Evolutionary conservation across 2,888 invertebrate genomes (phyloP), one percentile per base, ranked within the genome.

Genomic region (Ennomos fuscantarius): DNA sequence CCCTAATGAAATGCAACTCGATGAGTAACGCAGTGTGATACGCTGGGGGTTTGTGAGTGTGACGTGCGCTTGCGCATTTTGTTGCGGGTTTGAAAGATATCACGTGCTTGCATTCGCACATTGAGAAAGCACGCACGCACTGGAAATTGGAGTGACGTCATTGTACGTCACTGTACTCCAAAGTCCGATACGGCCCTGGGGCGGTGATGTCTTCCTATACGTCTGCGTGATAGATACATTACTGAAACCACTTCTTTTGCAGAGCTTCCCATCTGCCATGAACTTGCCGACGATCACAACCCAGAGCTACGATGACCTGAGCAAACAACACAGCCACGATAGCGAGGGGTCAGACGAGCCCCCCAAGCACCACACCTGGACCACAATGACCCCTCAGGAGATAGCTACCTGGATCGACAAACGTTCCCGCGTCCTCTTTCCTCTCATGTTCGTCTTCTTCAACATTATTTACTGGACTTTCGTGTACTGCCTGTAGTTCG

Each of bases 361-460:
- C 6, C 86, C 84, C 37, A 81, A 85, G 60, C 92, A 87, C 57
- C 87, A 90, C 76, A 87, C 85, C 54, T 95, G 96, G 94, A 96
- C 96, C 45, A 96, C 96, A 10, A 96, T 97, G 95, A 97, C 97
- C 1, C 97, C 97, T 0, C 97, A 97, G 73, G 96, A 97, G 84
- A 96, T 97, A 55, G 96, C 97, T 64, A 95, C 95, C 50, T 97
- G 97, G 96, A 97, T 97, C 66, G 97, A 97, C 87, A 95, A 94
- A 66, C 87, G 97, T 53, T 96, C 97, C 31, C 93, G 97, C 49
- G 87, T 96, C 36, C 92, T 96, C 1, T 97, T 97, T 81, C 97
- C 97, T 0, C 81, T 95, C 3, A 92, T 95, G 9, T 97, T 97
- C 78, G 74, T 97, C 11, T 93, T 96, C 57, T 97, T 97, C 84